Conservation (phyloP, 2,797 vertebrate species). For the Catostomus latipinnis region DNA sequence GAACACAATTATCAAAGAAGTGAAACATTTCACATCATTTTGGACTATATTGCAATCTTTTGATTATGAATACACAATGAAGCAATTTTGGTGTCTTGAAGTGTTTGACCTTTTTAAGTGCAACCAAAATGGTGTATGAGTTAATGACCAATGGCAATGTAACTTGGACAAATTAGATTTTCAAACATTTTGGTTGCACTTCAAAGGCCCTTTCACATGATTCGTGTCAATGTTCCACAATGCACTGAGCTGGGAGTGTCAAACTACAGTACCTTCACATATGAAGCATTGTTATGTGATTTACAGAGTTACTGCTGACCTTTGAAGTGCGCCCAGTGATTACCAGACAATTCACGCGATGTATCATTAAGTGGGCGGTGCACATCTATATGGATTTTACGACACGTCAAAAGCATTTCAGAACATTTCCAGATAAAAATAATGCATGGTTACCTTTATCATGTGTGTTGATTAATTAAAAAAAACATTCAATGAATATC, state of each 20-base stretch:
- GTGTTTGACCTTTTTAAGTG: slow-evolving; percentile 16
- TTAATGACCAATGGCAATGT: neutral
- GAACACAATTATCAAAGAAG: slow-evolving; percentile 42
- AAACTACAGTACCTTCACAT: neutral
- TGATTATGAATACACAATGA: slow-evolving; percentile 18
- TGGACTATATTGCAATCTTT: slow-evolving; percentile 9
- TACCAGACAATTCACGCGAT: neutral
- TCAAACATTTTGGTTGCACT: neutral
- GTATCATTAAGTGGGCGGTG: neutral
- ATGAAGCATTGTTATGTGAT: neutral
- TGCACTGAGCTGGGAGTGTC: neutral
- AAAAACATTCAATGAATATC: slow-evolving; percentile 11
- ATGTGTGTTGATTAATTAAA: neutral
- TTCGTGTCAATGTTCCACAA: neutral
- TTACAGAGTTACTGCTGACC: neutral
- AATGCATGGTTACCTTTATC: neutral
- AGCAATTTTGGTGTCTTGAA: slow-evolving; percentile 18
- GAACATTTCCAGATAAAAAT: neutral
- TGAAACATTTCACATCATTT: slow-evolving; percentile 21
- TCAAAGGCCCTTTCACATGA: neutral
- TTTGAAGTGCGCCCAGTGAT: neutral
- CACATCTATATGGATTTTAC: neutral
- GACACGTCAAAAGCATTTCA: neutral
- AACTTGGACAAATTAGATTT: neutral
- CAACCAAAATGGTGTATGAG: neutral